Conservation (phyloP, 2,888 invertebrate genomes). For the Hydrotaea cyrtoneurina region DNA sequence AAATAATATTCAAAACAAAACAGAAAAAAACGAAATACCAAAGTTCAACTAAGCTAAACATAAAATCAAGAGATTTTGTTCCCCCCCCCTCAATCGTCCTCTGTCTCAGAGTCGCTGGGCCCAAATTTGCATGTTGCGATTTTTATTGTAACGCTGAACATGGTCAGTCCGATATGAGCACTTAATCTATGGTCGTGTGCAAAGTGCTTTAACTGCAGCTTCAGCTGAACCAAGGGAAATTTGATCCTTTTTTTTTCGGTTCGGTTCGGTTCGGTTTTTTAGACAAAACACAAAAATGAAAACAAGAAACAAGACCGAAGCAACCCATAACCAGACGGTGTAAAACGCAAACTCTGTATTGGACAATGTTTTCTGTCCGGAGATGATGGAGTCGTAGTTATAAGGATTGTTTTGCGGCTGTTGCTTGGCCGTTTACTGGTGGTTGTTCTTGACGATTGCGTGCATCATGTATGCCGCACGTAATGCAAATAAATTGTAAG, state of each 20-base stretch:
- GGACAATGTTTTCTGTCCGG: conserved; percentile 43
- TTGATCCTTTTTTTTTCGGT: conserved; percentile 60
- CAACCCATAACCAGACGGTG: conserved; percentile 35
- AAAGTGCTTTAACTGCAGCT: conserved; percentile 30
- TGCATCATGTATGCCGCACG: conserved; percentile 70
- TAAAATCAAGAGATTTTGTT: background rate
- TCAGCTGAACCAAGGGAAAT: conserved; percentile 48
- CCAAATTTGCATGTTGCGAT: conserved; percentile 60
- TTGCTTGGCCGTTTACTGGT: conserved; percentile 26
- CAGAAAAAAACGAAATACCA: background rate
- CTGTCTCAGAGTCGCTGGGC: background rate
- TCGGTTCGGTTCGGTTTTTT: conserved; percentile 18
- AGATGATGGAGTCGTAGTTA: conserved; percentile 29
- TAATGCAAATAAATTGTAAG: conserved; percentile 71
- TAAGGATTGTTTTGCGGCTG: conserved; percentile 20
- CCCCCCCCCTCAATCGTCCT: background rate
- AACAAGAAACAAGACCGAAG: background rate
- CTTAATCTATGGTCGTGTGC: conserved; percentile 68
- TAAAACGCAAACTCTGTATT: conserved; percentile 55
- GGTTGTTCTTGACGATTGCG: conserved; percentile 65
- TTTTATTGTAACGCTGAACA: conserved; percentile 67
- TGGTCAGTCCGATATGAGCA: conserved; percentile 70
- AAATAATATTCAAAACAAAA: background rate
- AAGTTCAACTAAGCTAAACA: background rate
- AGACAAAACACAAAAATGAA: conserved; percentile 2